Evolutionary conservation across 2,888 invertebrate species (phyloP).

Genomic region (Odontocerum albicorne): DNA sequence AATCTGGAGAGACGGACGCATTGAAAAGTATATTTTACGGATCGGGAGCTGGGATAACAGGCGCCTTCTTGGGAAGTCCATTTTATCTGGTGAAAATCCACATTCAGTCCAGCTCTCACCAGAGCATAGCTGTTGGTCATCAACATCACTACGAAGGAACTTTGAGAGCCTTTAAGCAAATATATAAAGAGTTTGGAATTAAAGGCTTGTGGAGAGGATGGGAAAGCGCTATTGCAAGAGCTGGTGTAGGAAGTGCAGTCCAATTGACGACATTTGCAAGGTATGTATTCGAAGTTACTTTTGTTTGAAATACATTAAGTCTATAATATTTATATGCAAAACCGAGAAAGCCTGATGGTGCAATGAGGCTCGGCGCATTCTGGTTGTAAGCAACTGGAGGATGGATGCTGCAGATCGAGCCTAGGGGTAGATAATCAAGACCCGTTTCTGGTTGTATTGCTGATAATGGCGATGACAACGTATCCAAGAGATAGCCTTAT

Average conservation of each 20-base stretch:
- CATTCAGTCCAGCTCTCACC: conserved; percentile 72
- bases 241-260: conserved; percentile 79
- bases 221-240: conserved; percentile 68
- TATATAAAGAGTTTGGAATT: conserved; percentile 57
- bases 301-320: too few species aligned
- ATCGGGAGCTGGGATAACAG: conserved; percentile 64
- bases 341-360: too few species aligned
- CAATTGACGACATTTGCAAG: conserved; percentile 80
- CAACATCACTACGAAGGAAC: conserved; percentile 74
- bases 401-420: too few species aligned
- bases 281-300: too few species aligned
- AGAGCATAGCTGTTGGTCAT: conserved; percentile 79
- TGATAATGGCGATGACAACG: too few species aligned
- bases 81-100: conserved; percentile 82
- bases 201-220: conserved; percentile 79
- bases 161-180: conserved; percentile 51
- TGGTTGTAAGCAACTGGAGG: too few species aligned
- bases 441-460: too few species aligned
- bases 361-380: too few species aligned
- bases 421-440: too few species aligned
- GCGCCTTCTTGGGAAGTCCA: conserved; percentile 73
- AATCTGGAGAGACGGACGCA: conserved; percentile 46
- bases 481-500: too few species aligned
- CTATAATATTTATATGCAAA: too few species aligned
- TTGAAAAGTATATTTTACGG: conserved; percentile 49